Percentiles rank a stretch among this genome's conserved stretches.
These are phyloP conservation scores for Drosophila seclusa DNA, from an alignment of 2,888 invertebrate species.

Conservation along the genomic window DNA sequence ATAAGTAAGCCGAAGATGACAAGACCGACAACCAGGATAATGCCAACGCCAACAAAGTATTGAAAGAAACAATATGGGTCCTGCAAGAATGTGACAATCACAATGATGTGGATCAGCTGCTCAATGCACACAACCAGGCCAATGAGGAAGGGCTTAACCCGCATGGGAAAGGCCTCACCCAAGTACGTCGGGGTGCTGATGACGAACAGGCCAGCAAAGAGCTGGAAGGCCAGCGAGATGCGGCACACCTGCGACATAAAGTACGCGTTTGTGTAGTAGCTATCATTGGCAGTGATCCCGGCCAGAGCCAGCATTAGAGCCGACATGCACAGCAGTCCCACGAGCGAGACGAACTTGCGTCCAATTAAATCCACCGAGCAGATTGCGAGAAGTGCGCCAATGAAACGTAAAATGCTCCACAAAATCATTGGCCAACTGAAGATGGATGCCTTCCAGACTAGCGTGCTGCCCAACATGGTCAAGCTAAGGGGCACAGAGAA, in stretches of 20 bases:
- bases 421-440: conserved; percentile 61
- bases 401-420: conserved; percentile 67
- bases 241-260: conserved; percentile 62
- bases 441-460: conserved; percentile 7
- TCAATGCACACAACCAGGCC: conserved; percentile 68
- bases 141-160: conserved; percentile 73
- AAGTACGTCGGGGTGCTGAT: conserved; percentile 72
- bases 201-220: conserved; percentile 72
- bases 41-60: conserved; percentile 65
- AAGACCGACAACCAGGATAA: conserved; percentile 55
- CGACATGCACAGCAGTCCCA: conserved; percentile 66
- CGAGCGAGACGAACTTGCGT: conserved; percentile 65
- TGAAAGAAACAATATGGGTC: conserved; percentile 31
- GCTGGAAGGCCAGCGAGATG: conserved; percentile 67
- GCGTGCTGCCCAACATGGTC: conserved; percentile 51
- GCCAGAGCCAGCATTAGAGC: conserved; percentile 69
- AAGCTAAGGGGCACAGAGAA: conserved; percentile 74
- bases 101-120: conserved; percentile 69
- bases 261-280: conserved; percentile 24
- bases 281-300: conserved; percentile 49
- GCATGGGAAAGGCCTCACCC: conserved; percentile 79
- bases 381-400: conserved; percentile 61
- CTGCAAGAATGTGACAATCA: conserved; percentile 50
- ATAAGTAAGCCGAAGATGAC: conserved; percentile 50
- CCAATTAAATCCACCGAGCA: conserved; percentile 64